Base-by-base conservation (phyloP, 2,797 vertebrate genomes). In the Epinephelus malabaricus region DNA sequence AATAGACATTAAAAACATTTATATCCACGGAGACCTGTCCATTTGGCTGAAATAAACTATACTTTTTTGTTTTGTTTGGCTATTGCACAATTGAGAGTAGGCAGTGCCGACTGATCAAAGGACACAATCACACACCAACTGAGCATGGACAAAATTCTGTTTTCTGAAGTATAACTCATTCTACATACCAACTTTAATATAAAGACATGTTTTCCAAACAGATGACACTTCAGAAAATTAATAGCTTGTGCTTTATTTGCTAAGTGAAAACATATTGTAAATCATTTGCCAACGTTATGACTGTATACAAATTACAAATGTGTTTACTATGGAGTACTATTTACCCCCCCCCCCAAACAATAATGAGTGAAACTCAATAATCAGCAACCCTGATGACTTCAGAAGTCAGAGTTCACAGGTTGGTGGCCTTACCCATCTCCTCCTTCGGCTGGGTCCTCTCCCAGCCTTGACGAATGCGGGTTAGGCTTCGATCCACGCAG, bases 381-480 rank as follows among this genome's bases (percentile, higher is more conserved):
- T 71, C 10, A 73, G 50, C 17, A 27, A 19, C n/a, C 8, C 3
- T 0, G 4, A 38, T 34, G 53, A 27, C 8, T 30, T 82, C 40
- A 66, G 14, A 30, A 21, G 40, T 72, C 64, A 58, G 14, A 53
- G 49, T 56, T 89, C 69, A 93, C 63, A 88, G 13, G 67, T 68
- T 81, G 40, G 74, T 92, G 68, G 60, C 67, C 21, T 74, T 84
- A 23, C 4, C 61, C 40, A 38, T 47, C 12, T 87, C 81, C 18
- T 61, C 73, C 8, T 81, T 40, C 1, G 81, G 59, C 47, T 23
- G 69, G 3, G 82, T 93, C 79, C 95, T 95, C 88, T 98, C 97
- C 97, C 97, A 98, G 50, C 98, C 98, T 79, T 97, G 97, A 8
- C 96, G 95, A 77, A 99, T 98, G 70, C 69, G 90, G 0, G 90